A percentile compares a stretch with the other conserved stretches of the same genome.
These are phyloP conservation scores for Drosophila santomea DNA, from an alignment of 1,140 invertebrate species.

Conservation along the genomic window DNA sequence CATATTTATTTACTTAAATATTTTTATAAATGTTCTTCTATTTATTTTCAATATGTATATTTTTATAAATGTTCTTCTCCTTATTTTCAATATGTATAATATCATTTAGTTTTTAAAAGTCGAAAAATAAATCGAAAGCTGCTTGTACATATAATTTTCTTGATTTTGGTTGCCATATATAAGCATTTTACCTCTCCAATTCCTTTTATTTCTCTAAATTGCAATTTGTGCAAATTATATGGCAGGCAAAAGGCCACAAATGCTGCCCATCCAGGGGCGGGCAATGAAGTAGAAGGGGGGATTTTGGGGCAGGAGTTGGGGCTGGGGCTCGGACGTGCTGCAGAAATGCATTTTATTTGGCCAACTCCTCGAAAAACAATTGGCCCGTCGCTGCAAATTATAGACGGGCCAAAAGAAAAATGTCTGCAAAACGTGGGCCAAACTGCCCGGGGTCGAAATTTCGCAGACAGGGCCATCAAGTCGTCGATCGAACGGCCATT, in stretches of 20 bases:
- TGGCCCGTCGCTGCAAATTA: slow-evolving; percentile 46
- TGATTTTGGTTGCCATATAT: slow-evolving; percentile 12
- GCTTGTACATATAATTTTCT: slow-evolving; percentile 10
- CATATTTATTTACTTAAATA: no score
- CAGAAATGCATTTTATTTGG: slow-evolving; percentile 77
- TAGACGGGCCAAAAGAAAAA: slow-evolving; percentile 54
- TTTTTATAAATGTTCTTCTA: no score
- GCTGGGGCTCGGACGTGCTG: slow-evolving; percentile 52
- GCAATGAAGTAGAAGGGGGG: neutral
- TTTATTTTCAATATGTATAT: neutral
- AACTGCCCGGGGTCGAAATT: slow-evolving; percentile 46
- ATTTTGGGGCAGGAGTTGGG: neutral
- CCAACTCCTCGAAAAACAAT: slow-evolving; percentile 50
- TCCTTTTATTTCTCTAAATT: slow-evolving; percentile 82
- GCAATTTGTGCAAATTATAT: slow-evolving; percentile 82
- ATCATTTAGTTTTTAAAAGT: neutral
- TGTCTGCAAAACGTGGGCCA: slow-evolving; percentile 79
- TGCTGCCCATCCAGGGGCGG: no score
- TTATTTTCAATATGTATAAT: neutral
- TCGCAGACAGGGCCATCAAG: slow-evolving; percentile 12
- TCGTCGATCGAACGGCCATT: slow-evolving; percentile 31
- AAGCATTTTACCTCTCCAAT: slow-evolving; percentile 8
- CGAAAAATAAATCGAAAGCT: slow-evolving; percentile 14
- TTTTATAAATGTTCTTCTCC: no score
- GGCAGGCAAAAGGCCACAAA: slow-evolving; percentile 73